phyloP scores from a whole-genome alignment of 2,888 invertebrate genomes.

The Leptarthrus brevirostris region DNA sequence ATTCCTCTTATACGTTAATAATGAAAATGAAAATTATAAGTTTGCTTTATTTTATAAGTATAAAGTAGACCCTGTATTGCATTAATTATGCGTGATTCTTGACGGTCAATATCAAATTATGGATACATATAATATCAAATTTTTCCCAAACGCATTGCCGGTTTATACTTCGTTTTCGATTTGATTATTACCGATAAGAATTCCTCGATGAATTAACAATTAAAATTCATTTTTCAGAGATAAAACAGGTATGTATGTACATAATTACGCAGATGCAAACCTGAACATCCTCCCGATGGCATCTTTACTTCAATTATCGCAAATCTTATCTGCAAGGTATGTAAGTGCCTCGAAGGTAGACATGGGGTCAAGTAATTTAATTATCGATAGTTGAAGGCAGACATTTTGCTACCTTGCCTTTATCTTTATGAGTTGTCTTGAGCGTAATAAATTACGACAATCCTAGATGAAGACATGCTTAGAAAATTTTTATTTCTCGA shows the following conservation, averaged over 20 bases:
- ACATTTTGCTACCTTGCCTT: neutral
- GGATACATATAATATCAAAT: too few relatives aligned
- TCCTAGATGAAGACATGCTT: conserved; percentile 5
- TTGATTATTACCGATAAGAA: too few relatives aligned
- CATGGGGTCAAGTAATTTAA: conserved; percentile 36
- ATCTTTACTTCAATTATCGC: conserved; percentile 24
- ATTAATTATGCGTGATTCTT: too few relatives aligned
- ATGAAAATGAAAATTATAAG: too few relatives aligned
- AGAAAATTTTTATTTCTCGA: neutral
- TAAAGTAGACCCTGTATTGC: too few relatives aligned
- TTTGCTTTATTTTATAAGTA: too few relatives aligned
- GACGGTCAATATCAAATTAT: too few relatives aligned
- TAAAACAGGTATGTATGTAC: neutral
- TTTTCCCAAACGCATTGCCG: too few relatives aligned
- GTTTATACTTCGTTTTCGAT: too few relatives aligned
- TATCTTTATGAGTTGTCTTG: conserved; percentile 26
- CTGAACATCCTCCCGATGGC: neutral
- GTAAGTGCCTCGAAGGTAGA: conserved; percentile 3
- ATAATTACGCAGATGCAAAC: conserved; percentile 5
- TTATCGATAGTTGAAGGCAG: conserved; percentile 7
- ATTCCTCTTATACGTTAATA: too few relatives aligned
- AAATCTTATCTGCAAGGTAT: conserved; percentile 29
- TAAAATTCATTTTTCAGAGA: neutral
- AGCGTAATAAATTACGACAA: conserved; percentile 9
- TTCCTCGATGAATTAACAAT: too few relatives aligned